Percentiles rank a stretch among this genome's conserved stretches.
These are phyloP conservation scores for Austrofundulus limnaeus DNA, from an alignment of 2,113 vertebrate species.

Conservation along the genomic window DNA sequence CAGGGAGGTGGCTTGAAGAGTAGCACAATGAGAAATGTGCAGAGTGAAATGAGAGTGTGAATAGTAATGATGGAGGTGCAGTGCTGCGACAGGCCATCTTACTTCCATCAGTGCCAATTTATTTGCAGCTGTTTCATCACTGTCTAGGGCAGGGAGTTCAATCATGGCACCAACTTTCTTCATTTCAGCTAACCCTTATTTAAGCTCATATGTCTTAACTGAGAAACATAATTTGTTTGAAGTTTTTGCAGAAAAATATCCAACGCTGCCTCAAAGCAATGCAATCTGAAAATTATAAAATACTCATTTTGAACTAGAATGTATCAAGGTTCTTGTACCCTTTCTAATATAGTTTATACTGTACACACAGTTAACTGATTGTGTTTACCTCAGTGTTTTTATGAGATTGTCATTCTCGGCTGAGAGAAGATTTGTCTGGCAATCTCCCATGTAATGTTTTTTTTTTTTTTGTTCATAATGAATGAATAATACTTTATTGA, in stretches of 20 bases:
- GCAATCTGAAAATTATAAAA: not conserved
- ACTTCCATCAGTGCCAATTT: slow-evolving; percentile 30
- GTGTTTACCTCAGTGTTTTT: too few relatives aligned
- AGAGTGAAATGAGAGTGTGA: slow-evolving; percentile 26
- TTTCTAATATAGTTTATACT: too few relatives aligned
- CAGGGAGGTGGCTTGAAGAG: not conserved
- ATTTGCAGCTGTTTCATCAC: slow-evolving; percentile 44
- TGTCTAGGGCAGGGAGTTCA: slow-evolving; percentile 17
- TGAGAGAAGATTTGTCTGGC: too few relatives aligned
- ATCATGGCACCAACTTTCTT: slow-evolving; percentile 8
- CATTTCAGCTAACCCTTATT: slow-evolving; percentile 28
- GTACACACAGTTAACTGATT: too few relatives aligned
- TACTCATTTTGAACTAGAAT: not conserved
- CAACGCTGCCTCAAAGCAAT: not conserved
- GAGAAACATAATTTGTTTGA: slow-evolving; percentile 13
- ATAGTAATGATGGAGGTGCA: slow-evolving; percentile 42
- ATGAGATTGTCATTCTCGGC: too few relatives aligned
- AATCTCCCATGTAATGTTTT: too few relatives aligned
- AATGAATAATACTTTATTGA: too few relatives aligned
- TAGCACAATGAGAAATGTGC: slow-evolving; percentile 13
- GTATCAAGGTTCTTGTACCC: not conserved
- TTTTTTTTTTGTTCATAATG: too few relatives aligned
- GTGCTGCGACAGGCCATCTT: slow-evolving; percentile 30
- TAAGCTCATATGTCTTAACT: slow-evolving; percentile 16
- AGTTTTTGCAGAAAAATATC: slow-evolving; percentile 26